phyloP scores from a whole-genome alignment of 1,140 invertebrate species.

The Ylistrum balloti region DNA sequence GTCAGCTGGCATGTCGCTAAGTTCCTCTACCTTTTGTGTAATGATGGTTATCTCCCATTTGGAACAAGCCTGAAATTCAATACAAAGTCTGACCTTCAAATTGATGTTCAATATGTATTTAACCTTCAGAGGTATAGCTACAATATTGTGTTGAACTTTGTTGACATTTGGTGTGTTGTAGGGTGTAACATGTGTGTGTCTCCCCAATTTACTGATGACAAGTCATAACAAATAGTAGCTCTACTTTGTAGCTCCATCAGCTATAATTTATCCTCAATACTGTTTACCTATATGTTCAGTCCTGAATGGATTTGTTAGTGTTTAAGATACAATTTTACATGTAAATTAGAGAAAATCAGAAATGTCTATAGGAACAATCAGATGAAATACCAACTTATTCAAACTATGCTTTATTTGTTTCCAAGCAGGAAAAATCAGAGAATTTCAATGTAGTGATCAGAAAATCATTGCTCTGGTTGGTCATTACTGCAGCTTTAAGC shows the following conservation, averaged over 20 bases:
- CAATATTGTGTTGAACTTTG: constrained; percentile 21
- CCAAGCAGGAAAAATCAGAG: too few relatives aligned
- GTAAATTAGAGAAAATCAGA: too few relatives aligned
- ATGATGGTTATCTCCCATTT: neutral
- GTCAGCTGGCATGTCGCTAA: neutral
- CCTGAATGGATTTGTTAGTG: too few relatives aligned
- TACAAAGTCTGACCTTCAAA: constrained; percentile 17
- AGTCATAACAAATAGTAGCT: neutral
- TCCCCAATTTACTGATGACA: neutral
- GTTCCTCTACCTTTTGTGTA: neutral
- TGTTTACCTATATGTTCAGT: too few relatives aligned
- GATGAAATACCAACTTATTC: too few relatives aligned
- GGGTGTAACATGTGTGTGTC: neutral
- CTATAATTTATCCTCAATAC: neutral
- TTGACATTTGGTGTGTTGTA: neutral
- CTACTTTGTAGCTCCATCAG: neutral
- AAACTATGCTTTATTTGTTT: too few relatives aligned
- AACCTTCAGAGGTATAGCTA: neutral
- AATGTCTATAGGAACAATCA: too few relatives aligned
- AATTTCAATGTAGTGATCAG: too few relatives aligned
- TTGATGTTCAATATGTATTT: neutral
- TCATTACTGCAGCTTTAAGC: too few relatives aligned
- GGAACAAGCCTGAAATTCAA: constrained; percentile 31
- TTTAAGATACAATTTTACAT: too few relatives aligned
- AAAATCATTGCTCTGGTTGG: too few relatives aligned